Conservation (phyloP, 2,888 invertebrate genomes). For the Synanthedon myopaeformis region DNA sequence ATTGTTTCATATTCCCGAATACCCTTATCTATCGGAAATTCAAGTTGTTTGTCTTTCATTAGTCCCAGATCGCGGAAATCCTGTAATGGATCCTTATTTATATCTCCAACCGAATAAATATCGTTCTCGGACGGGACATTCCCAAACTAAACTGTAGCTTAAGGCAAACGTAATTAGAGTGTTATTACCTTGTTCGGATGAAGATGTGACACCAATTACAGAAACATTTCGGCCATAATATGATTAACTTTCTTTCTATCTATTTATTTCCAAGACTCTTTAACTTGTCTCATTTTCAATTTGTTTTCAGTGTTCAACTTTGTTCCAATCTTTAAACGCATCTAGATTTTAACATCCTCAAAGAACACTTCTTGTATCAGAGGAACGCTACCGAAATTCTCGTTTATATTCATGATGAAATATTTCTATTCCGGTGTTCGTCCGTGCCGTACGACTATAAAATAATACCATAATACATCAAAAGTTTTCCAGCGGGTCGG, state of each 20-base stretch:
- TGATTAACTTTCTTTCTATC: background rate
- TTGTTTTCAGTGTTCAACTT: background rate
- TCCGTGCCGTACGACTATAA: slow-evolving; percentile 13
- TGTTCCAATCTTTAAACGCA: background rate
- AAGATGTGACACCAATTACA: slow-evolving; percentile 1
- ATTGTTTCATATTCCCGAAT: slow-evolving; percentile 43
- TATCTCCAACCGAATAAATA: slow-evolving; percentile 56
- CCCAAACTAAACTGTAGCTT: slow-evolving; percentile 29
- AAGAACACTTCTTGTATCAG: slow-evolving; percentile 9
- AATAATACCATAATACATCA: slow-evolving; percentile 24
- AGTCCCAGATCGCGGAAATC: slow-evolving; percentile 55
- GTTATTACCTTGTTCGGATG: slow-evolving; percentile 26
- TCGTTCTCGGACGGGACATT: slow-evolving; percentile 31
- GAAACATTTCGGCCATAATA: too few relatives aligned
- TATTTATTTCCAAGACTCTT: background rate
- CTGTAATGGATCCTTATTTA: slow-evolving; percentile 59
- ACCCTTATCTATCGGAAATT: slow-evolving; percentile 49
- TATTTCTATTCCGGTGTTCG: slow-evolving; percentile 11
- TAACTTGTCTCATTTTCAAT: background rate
- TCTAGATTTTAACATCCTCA: slow-evolving; percentile 2
- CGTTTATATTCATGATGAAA: slow-evolving; percentile 16
- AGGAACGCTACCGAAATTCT: slow-evolving; percentile 10
- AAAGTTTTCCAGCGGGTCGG: slow-evolving; percentile 25
- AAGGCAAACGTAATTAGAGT: slow-evolving; percentile 51
- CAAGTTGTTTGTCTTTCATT: slow-evolving; percentile 60